Evolutionary conservation across 2,888 invertebrate species (phyloP).

Genomic region (Phaedon cochleariae): DNA sequence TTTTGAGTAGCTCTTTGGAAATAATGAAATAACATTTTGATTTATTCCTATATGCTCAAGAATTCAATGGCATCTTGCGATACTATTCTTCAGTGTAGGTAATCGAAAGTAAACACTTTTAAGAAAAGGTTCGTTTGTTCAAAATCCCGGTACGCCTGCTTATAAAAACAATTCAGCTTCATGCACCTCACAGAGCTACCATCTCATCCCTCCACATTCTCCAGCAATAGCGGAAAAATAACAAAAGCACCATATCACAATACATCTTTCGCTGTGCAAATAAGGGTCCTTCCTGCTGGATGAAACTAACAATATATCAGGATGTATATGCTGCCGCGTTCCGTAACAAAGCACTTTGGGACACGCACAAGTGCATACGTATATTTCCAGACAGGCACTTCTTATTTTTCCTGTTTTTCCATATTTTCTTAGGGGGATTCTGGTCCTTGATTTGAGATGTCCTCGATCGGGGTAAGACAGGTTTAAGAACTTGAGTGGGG

Average conservation of each 20-base stretch:
- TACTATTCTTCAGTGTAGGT: too few species aligned
- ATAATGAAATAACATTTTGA: too few species aligned
- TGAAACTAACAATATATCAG: conserved; percentile 32
- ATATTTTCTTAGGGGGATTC: conserved; percentile 14
- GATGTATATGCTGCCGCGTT: conserved; percentile 20
- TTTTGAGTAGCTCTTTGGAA: too few species aligned
- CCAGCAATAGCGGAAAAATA: conserved; percentile 4
- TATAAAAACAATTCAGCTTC: neutral
- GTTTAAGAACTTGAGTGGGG: neutral
- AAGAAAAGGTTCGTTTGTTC: too few species aligned
- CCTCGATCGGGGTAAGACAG: neutral
- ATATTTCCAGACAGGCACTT: conserved; percentile 24
- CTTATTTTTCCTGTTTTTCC: conserved; percentile 27
- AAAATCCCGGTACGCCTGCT: too few species aligned
- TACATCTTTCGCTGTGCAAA: conserved; percentile 28
- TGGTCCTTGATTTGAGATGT: neutral
- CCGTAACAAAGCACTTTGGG: conserved; percentile 28
- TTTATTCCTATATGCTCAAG: too few species aligned
- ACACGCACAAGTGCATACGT: conserved; percentile 22
- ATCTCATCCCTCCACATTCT: neutral
- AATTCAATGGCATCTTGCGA: too few species aligned
- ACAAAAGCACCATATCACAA: conserved; percentile 17
- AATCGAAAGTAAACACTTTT: too few species aligned
- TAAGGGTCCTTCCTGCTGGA: conserved; percentile 25
- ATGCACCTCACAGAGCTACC: neutral